Evolutionary conservation across 2,113 vertebrate genomes (phyloP), one percentile per base, ranked within the genome.

Genomic region (Aptenodytes forsteri): DNA sequence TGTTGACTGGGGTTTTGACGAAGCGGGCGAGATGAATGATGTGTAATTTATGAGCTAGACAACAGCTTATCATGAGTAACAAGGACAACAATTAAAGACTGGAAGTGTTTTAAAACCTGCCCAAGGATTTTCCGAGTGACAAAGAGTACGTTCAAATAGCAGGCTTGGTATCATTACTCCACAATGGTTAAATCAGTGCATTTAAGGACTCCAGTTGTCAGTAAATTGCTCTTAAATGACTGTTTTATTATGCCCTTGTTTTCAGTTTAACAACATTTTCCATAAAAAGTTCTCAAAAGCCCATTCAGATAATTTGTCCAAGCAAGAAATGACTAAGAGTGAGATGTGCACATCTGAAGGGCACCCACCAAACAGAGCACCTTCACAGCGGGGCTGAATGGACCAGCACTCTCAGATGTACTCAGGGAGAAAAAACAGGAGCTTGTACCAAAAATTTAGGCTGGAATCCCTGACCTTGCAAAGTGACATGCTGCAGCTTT

Each of bases 161-260:
- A 88, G 93, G 69, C 22, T 73, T 93, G 72, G 55, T 89, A 81
- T 90, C 92, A 85, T 56, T 56, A 55, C 81, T 78, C 87, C 76
- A 72, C 93, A 96, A 55, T 27, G 59, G 23, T 62, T 62, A 91
- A 75, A 77, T 79, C 89, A 96, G 42, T 76, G 80, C 61, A 49
- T 95, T 96, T 79, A 93, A 98, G 83, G 78, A 79, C 67, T 95
- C 81, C 71, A 75, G 34, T 96, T 96, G 92, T 95, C 97, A 97
- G 92, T 71, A 97, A 97, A 97, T 56, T 94, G 95, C 87, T 82
- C 91, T 93, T 94, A 91, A 98, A 97, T 92, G 94, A 94, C 86
- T 93, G 34, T 91, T 98, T 97, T 97, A 97, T 98, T 96, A 92
- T 88, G 94, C 50, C 83, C 87, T 95, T 95, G 86, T 90, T 98